Percentiles rank a stretch among this genome's conserved stretches.
These are phyloP conservation scores for Ptychobarbus kaznakovi DNA, from an alignment of 2,797 vertebrate genomes.

Conservation along the genomic window DNA sequence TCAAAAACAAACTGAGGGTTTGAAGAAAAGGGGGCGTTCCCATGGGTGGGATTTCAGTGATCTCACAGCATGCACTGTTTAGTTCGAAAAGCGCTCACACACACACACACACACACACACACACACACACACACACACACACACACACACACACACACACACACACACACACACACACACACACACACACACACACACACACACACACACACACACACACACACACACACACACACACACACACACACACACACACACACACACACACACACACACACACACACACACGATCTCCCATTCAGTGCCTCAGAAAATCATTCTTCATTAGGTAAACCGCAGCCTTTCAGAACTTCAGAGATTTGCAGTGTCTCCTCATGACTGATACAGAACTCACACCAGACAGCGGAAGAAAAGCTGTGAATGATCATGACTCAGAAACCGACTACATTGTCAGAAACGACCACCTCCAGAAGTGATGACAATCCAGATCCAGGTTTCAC, in stretches of 20 bases:
- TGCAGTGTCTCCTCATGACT: conserved; percentile 18
- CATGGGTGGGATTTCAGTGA: neutral
- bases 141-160: conserved; percentile 13
- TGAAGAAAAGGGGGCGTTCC: neutral
- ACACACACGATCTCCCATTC: neutral
- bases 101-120: neutral
- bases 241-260: neutral
- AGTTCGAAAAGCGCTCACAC: too few species aligned
- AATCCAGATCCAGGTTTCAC: neutral
- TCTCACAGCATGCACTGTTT: too few species aligned
- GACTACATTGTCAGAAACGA: neutral
- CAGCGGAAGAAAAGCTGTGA: neutral
- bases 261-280: neutral
- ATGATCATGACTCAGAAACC: conserved; percentile 1
- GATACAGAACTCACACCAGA: neutral
- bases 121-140: conserved; percentile 13
- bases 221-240: neutral
- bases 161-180: conserved; percentile 13
- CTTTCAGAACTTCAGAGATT: conserved; percentile 30
- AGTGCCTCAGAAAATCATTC: neutral
- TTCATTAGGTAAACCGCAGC: conserved; percentile 41
- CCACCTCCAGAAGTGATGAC: neutral
- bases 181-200: conserved; percentile 14
- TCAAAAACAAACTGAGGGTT: neutral
- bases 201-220: neutral